phyloP scores from a whole-genome alignment of 2,888 invertebrate species.

The Drosophila anomelani region DNA sequence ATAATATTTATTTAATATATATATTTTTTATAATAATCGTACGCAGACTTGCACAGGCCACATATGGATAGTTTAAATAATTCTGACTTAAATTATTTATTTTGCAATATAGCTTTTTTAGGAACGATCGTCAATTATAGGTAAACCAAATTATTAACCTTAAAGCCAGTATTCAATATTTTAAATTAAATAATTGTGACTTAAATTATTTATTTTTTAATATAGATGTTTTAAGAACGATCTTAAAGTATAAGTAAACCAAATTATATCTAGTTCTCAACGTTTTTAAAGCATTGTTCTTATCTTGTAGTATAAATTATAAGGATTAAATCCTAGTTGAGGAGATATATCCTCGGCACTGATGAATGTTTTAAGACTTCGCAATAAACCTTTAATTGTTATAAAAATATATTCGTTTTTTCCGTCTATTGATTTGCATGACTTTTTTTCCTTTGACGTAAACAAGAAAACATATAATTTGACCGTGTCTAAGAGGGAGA shows the following conservation, averaged over 20 bases:
- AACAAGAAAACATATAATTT: slow-evolving; percentile 5
- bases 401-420: background rate
- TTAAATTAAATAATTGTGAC: too few species aligned
- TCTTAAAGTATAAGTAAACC: background rate
- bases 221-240: background rate
- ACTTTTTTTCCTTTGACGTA: background rate
- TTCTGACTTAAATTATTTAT: too few species aligned
- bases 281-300: background rate
- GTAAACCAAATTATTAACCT: too few species aligned
- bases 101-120: too few species aligned
- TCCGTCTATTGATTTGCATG: background rate
- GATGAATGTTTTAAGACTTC: too few species aligned
- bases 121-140: too few species aligned
- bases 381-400: background rate
- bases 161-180: too few species aligned
- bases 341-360: background rate
- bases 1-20: background rate
- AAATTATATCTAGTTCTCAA: background rate
- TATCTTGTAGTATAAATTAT: background rate
- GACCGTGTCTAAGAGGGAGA: slow-evolving; percentile 35
- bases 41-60: too few species aligned
- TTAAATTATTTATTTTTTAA: too few species aligned
- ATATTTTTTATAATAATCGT: background rate
- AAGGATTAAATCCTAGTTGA: background rate
- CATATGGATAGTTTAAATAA: too few species aligned